A percentile compares a stretch with the other conserved stretches of the same genome.
These are phyloP conservation scores for Odontamblyopus lacepedii DNA, from an alignment of 2,797 vertebrate genomes.

Conservation along the genomic window DNA sequence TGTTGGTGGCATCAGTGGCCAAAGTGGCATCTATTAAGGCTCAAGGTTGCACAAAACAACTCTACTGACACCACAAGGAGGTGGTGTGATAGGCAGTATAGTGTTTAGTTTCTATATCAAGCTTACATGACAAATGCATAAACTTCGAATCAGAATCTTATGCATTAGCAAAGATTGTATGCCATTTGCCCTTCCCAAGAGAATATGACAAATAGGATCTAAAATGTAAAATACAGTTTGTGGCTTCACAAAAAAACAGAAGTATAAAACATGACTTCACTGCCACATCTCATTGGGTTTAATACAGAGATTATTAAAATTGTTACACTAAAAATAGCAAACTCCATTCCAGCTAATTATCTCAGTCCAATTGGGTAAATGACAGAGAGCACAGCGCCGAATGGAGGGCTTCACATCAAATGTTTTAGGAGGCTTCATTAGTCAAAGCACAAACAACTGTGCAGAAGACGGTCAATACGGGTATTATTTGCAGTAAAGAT, in stretches of 20 bases:
- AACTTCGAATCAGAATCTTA: too few species aligned
- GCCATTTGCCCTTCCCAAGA: neutral
- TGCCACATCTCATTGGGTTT: neutral
- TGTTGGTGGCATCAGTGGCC: too few species aligned
- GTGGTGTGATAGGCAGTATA: too few species aligned
- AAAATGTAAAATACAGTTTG: neutral
- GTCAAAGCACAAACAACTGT: neutral
- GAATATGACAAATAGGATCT: neutral
- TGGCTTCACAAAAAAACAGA: neutral
- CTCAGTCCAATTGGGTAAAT: slow-evolving; percentile 1
- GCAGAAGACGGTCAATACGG: neutral
- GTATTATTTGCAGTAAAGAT: slow-evolving; percentile 7
- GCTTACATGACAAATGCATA: too few species aligned
- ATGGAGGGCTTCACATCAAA: neutral
- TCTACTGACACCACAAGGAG: too few species aligned
- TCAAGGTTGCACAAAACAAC: too few species aligned
- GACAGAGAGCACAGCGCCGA: neutral
- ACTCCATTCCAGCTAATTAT: neutral
- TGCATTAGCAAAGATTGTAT: too few species aligned
- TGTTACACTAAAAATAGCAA: slow-evolving; percentile 6
- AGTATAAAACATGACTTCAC: neutral
- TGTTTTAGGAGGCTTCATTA: neutral
- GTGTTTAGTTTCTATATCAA: too few species aligned
- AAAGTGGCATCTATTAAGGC: too few species aligned
- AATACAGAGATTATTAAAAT: neutral